Evolutionary conservation across 2,888 invertebrate species (phyloP), one percentile per base, ranked within the genome.

Genomic region (Andrena bicolor): DNA sequence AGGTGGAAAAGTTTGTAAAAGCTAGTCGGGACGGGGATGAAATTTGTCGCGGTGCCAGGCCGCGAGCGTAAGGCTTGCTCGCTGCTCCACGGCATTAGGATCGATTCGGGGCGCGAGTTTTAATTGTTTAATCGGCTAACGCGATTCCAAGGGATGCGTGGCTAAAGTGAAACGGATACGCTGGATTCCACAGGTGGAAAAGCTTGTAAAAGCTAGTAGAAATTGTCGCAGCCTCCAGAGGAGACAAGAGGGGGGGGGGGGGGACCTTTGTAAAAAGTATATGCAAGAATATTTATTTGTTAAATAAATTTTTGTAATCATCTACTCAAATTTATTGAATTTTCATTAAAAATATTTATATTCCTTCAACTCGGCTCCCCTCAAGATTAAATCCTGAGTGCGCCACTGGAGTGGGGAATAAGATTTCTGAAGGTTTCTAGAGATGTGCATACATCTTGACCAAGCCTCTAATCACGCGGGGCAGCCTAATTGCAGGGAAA

Each of bases 1-100:
- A 68, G 66, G 66, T 68, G 53, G 66, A 20, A 68, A 68, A 68
- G 66, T 68, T 68, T 32, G 66, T 48, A 49, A 68, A 53, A 68
- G 49, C 53, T 53, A 10, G 56, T 23, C 23, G 56, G 20, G 23
- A 13, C 56, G 20, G 56, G 23, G 56, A 23, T 23, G 56, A 26
- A 23, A 26, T 56, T 10, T 56, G 56, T 23, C 23, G 23, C 10
- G 56, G 23, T 23, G 53, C 23, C 23, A 56, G 56, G 23, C 41
- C 41, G 16, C 10, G 23, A 23, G 10, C 23, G 20, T 41, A 41
- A 41, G 41, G 23, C 23, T 26, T 23, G 20, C 23, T 26, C 1
- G 53, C 53, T 10, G 53, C 23, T 53, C 8, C 20, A 10, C 23
- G 23, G 53, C 23, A 23, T 8, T 56, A 20, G 56, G 23, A 56